Evolutionary conservation across 2,888 invertebrate species (phyloP), one percentile per base, ranked within the genome.

Genomic region (Cryptosula pallasiana): DNA sequence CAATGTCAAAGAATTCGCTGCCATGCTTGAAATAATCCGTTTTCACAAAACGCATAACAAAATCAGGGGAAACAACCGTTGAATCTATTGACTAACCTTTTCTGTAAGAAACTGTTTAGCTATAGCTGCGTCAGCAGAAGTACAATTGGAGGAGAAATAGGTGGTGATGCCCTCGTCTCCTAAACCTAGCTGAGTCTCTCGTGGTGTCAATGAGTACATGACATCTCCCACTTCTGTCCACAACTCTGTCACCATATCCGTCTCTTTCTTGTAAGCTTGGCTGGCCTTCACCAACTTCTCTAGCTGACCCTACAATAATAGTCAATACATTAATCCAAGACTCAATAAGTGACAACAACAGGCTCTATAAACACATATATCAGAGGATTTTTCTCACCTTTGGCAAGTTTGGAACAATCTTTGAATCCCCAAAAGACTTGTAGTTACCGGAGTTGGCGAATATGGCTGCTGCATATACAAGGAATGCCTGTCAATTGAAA

Each of bases 371-470:
- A n/a, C n/a, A n/a, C n/a, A n/a, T n/a, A n/a, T n/a, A n/a, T n/a
- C n/a, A n/a, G n/a, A n/a, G n/a, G n/a, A n/a, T n/a, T n/a, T n/a
- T n/a, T n/a, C 74, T 69, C 76, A 85, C 85, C 79, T 88, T 87
- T 0, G 90, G 86, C 34, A 96, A 84, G 81, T 92, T 92, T 5
- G 97, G 97, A 79, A 97, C 89, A 80, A 97, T 91, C 87, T 97
- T 97, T 69, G 91, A 91, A 82, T 97, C 96, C 0, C 97, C 96
- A 87, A 95, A 95, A n/a, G 94, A 92, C 86, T 95, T 95, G 85
- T 96, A 97, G 86, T 97, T 96, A 23, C 95, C 95, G 78, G 91
- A 88, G 84, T 96, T 95, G 36, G 90, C 89, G 80, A 93, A 91
- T 72, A 83, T 79, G 1, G 92, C 95, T 78, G 92, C 91, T 0